A percentile compares a stretch with the other conserved stretches of the same genome.
phyloP scores from a whole-genome alignment of 1,140 invertebrate genomes.

The Drosophila subobscura region DNA sequence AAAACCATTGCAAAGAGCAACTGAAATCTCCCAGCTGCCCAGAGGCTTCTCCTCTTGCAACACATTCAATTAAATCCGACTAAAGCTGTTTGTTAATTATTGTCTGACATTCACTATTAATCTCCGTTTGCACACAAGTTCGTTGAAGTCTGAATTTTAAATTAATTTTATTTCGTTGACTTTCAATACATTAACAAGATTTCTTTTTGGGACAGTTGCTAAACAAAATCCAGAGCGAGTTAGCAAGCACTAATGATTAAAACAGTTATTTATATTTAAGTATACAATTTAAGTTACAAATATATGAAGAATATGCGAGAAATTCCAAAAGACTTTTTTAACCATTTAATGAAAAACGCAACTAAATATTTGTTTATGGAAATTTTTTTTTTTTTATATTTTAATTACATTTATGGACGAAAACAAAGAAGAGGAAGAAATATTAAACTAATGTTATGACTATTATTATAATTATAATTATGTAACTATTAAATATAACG shows the following conservation, averaged over 20 bases:
- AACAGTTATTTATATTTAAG: slow-evolving; percentile 33
- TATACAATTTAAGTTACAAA: slow-evolving; percentile 57
- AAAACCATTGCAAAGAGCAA: too few species aligned
- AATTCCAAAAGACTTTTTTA: slow-evolving; percentile 75
- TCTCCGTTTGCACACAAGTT: slow-evolving; percentile 3
- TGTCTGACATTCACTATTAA: background rate
- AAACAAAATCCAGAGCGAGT: slow-evolving; percentile 10
- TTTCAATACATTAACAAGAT: slow-evolving; percentile 8
- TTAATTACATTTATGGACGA: slow-evolving; percentile 26
- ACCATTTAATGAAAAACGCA: slow-evolving; percentile 37
- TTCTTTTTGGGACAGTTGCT: slow-evolving; percentile 31
- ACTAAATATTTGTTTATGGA: slow-evolving; percentile 53
- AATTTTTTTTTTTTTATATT: slow-evolving; percentile 27
- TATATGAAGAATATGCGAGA: slow-evolving; percentile 67
- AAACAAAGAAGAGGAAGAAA: slow-evolving; percentile 37
- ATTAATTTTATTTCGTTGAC: slow-evolving; percentile 37
- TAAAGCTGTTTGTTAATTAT: slow-evolving; percentile 8
- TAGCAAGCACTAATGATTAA: slow-evolving; percentile 23
- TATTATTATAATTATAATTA: slow-evolving; percentile 33
- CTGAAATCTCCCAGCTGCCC: too few species aligned
- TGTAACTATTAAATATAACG: slow-evolving; percentile 34
- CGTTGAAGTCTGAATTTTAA: slow-evolving; percentile 52
- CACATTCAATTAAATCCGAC: too few species aligned
- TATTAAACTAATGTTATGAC: slow-evolving; percentile 48
- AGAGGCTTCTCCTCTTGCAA: too few species aligned